Conservation (phyloP, 2,113 vertebrate genomes). For the Hippocampus zosterae region DNA sequence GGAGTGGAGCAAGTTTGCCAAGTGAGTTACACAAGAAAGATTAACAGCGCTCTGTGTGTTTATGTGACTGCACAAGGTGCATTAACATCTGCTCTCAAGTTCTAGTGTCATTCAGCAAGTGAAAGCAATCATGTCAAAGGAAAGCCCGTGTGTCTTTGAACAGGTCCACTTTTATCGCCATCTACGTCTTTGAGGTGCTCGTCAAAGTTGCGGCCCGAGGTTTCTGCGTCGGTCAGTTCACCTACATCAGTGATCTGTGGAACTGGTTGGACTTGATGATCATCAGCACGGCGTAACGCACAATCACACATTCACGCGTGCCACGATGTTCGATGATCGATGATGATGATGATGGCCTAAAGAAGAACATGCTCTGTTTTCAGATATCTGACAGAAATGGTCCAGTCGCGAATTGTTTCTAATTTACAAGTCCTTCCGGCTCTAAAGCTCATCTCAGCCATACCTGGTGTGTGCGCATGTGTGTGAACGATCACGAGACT, state of each 20-base stretch:
- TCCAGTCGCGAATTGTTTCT: conserved; percentile 92
- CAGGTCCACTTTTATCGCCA: conserved; percentile 90
- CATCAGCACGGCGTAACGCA: conserved; percentile 90
- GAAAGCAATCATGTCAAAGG: not conserved
- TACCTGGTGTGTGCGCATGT: conserved; percentile 78
- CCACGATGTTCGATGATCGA: not conserved
- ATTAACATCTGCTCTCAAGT: not conserved
- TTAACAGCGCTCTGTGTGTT: not conserved
- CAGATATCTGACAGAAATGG: conserved; percentile 92
- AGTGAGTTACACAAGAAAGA: conserved; percentile 65
- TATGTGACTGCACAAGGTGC: not conserved
- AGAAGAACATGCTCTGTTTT: conserved; percentile 4
- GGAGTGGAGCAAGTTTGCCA: conserved; percentile 92
- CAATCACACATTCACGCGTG: not conserved
- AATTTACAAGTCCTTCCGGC: conserved; percentile 92
- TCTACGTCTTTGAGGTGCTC: conserved; percentile 91
- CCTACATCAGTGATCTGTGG: conserved; percentile 95
- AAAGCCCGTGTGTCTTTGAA: not conserved
- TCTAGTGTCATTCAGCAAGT: not conserved
- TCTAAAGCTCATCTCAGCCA: conserved; percentile 94
- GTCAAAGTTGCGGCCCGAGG: conserved; percentile 87
- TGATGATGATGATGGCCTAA: not conserved
- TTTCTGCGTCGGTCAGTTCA: conserved; percentile 86
- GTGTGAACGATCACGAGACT: not conserved
- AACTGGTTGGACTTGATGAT: conserved; percentile 99